Conservation (phyloP, 1,140 invertebrate species). For the Drosophila mauritiana region DNA sequence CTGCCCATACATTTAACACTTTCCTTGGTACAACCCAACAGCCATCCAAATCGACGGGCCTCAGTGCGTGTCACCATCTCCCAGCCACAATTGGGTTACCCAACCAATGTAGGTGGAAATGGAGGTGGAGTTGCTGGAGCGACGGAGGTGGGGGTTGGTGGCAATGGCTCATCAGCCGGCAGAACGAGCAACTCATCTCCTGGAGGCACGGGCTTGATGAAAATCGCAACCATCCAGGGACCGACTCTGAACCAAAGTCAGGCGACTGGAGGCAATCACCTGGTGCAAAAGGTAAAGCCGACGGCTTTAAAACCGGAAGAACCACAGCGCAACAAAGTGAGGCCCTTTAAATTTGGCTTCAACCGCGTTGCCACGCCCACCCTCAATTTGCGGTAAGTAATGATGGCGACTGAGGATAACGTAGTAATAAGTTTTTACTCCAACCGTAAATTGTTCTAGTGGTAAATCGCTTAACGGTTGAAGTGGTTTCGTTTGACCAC, state of each 20-base stretch:
- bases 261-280: slow-evolving; percentile 34
- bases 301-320: slow-evolving; percentile 85
- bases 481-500: too few relatives aligned
- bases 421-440: not conserved
- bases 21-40: slow-evolving; percentile 23
- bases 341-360: slow-evolving; percentile 88
- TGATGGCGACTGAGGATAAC: not conserved
- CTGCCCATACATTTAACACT: not conserved
- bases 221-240: slow-evolving; percentile 64
- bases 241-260: slow-evolving; percentile 16
- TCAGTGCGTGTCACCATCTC: slow-evolving; percentile 71
- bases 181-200: slow-evolving; percentile 62
- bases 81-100: slow-evolving; percentile 74
- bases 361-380: slow-evolving; percentile 87
- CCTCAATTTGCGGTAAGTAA: slow-evolving; percentile 87
- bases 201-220: slow-evolving; percentile 46
- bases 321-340: slow-evolving; percentile 87
- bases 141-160: not conserved
- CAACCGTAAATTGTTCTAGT: not conserved
- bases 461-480: not conserved
- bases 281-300: slow-evolving; percentile 39
- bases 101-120: slow-evolving; percentile 57
- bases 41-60: slow-evolving; percentile 78
- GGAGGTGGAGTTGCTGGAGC: slow-evolving; percentile 2
- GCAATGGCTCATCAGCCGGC: slow-evolving; percentile 84